phyloP scores from a whole-genome alignment of 2,888 invertebrate species.

The Ennomos quercinarius region DNA sequence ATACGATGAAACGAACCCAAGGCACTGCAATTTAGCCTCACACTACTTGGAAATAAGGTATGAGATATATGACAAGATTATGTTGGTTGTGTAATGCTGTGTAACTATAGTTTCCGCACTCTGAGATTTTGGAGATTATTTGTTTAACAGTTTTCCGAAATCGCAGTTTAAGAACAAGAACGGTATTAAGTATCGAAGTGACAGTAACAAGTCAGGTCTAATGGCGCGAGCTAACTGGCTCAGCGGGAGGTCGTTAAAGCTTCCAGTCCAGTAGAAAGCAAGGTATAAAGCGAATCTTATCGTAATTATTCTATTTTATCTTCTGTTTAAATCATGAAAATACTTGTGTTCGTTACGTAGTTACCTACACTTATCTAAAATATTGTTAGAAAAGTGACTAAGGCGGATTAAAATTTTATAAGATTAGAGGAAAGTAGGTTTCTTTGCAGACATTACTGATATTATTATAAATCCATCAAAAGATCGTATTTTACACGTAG shows the following conservation, averaged over 20 bases:
- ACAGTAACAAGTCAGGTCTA: constrained; percentile 58
- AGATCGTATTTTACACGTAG: no score
- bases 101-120: constrained; percentile 51
- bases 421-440: no score
- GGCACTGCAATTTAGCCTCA: constrained; percentile 12
- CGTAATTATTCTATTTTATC: no score
- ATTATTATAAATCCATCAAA: no score
- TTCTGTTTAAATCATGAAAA: no score
- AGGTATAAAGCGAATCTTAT: no score
- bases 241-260: constrained; percentile 48
- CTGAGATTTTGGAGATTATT: constrained; percentile 59
- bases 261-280: constrained; percentile 4
- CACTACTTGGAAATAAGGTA: constrained; percentile 20
- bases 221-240: constrained; percentile 64
- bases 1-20: constrained; percentile 11
- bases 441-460: no score
- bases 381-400: no score
- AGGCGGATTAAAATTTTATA: no score
- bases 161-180: constrained; percentile 66
- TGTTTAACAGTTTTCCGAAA: constrained; percentile 67
- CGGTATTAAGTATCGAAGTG: constrained; percentile 69
- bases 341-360: no score
- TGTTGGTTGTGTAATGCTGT: constrained; percentile 4
- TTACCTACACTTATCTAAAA: no score
- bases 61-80: constrained; percentile 6